These are phyloP conservation scores for Meta bourneti DNA, from an alignment of 2,888 invertebrate species.

Conservation along the genomic window DNA sequence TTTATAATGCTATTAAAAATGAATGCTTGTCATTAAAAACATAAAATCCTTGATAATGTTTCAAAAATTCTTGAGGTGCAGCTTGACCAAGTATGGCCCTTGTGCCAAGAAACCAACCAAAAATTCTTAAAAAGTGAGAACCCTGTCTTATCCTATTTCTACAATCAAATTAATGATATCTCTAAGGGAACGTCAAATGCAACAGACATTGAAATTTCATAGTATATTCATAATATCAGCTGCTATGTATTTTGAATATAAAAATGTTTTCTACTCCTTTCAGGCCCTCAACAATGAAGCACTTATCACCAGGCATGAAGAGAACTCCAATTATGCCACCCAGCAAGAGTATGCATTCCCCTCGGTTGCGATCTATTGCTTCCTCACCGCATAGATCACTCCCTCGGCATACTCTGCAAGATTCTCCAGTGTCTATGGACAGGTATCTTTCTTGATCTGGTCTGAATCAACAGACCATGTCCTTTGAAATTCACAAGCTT, in stretches of 20 bases:
- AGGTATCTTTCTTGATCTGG: constrained; percentile 65
- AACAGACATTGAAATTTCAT: not conserved
- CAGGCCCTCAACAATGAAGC: constrained; percentile 30
- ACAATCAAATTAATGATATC: not conserved
- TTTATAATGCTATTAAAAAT: too few relatives aligned
- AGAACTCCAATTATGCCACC: constrained; percentile 12
- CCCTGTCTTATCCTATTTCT: not conserved
- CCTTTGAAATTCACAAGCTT: constrained; percentile 38
- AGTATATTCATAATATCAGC: not conserved
- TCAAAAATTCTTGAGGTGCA: too few relatives aligned
- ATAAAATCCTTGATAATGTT: too few relatives aligned
- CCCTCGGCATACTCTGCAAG: constrained; percentile 48
- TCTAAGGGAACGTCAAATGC: not conserved
- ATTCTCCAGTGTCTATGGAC: constrained; percentile 60
- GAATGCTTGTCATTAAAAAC: too few relatives aligned
- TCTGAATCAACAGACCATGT: constrained; percentile 17
- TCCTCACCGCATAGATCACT: constrained; percentile 65
- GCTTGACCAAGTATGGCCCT: too few relatives aligned
- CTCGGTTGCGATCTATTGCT: constrained; percentile 31
- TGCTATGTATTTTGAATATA: not conserved
- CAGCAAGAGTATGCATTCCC: constrained; percentile 37
- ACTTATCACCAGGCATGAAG: constrained; percentile 51
- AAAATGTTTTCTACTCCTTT: not conserved
- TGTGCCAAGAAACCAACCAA: not conserved
- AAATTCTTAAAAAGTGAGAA: too few relatives aligned